Evolutionary conservation across 2,888 invertebrate genomes (phyloP), one percentile per base, ranked within the genome.

Genomic region (Drosophila algonquin): DNA sequence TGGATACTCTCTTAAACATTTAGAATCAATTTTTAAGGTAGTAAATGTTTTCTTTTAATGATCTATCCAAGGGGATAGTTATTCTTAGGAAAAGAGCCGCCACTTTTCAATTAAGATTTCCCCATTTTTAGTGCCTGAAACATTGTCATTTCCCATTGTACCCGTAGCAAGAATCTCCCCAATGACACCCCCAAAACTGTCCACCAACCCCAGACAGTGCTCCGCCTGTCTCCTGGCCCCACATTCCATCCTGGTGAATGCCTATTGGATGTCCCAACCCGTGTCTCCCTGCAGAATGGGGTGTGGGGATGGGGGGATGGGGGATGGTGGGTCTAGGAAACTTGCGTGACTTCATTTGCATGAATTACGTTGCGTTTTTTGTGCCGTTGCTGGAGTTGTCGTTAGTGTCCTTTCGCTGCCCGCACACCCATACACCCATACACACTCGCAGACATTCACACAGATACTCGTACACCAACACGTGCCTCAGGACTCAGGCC

Each of bases 291-390:
- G 44, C 16, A 14, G 24, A 30, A 47, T 5, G 35, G 5, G 1
- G 3, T 10, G 32, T 0, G 48, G 52, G 48, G 12, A 21, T 51
- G 32, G 62, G 51, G 61, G 52, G 32, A 4, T 35, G 50, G 51
- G 32, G 62, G 54, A 21, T 21, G 21, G 24, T 24, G 24, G 61
- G 54, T 40, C 35, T 40, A 59, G 73, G 53, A 54, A 67, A 70
- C 63, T 90, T 90, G 90, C 89, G 89, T 89, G 89, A 90, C 90
- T 90, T 80, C 72, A 88, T 90, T 90, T 90, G 84, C 90, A 90
- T 89, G 86, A 89, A 85, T 85, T 89, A 85, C 78, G 82, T 79
- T 74, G 79, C 79, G 48, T 76, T 75, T 78, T 71, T 63, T 51
- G 57, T 56, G 57, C 46, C 71, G 68, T 51, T 60, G 63, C 24